Percentiles rank a stretch among this genome's conserved stretches.
phyloP scores from a whole-genome alignment of 2,888 invertebrate species.

The Amphipyra berbera region DNA sequence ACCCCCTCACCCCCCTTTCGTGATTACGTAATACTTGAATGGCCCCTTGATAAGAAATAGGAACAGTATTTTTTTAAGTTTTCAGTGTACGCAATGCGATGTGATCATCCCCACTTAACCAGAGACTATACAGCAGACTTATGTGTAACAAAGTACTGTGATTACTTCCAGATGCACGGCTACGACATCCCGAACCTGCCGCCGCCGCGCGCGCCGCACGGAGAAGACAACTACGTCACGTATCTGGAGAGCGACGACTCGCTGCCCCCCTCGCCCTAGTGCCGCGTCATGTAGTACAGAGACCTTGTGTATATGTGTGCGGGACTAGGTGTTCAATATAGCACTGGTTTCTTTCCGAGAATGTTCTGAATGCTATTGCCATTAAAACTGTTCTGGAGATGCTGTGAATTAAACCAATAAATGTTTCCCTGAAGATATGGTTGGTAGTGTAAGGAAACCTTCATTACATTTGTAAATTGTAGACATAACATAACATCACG shows the following conservation, averaged over 20 bases:
- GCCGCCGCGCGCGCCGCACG: slow-evolving; percentile 92
- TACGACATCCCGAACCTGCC: slow-evolving; percentile 93
- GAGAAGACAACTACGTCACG: slow-evolving; percentile 96
- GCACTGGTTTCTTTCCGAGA: background rate
- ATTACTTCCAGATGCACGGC: slow-evolving; percentile 95
- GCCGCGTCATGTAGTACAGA: slow-evolving; percentile 75
- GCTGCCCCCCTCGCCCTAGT: slow-evolving; percentile 93
- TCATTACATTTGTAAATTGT: no score
- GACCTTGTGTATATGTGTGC: slow-evolving; percentile 16
- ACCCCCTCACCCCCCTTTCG: no score
- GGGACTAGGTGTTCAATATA: slow-evolving; percentile 10
- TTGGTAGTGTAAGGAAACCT: background rate
- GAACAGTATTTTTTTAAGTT: no score
- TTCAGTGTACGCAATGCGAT: background rate
- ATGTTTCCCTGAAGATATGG: background rate
- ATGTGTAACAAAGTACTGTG: slow-evolving; percentile 48
- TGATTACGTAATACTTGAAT: no score
- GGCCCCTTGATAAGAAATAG: no score
- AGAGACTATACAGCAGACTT: slow-evolving; percentile 37
- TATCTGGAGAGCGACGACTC: slow-evolving; percentile 97
- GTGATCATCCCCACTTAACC: background rate
- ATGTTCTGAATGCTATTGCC: no score
- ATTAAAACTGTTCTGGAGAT: background rate
- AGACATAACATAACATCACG: no score
- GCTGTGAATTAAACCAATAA: background rate